These are phyloP conservation scores for Enteromius unitaeniatus DNA, from an alignment of 2,797 vertebrate species.

Conservation along the genomic window DNA sequence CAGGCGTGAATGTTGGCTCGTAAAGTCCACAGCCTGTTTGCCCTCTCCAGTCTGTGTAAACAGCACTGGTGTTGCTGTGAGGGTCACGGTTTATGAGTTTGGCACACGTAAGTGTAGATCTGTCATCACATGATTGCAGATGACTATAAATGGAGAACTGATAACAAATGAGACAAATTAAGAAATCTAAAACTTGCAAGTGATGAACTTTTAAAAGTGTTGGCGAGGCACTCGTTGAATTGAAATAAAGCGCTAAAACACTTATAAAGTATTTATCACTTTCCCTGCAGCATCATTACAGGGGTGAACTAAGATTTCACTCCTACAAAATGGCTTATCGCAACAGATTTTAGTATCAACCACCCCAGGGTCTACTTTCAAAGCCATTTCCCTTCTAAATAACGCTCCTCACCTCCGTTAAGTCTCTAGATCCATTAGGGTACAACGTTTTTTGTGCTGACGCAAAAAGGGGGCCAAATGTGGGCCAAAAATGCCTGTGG, in stretches of 20 bases:
- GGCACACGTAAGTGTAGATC: slow-evolving; percentile 24
- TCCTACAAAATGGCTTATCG: slow-evolving; percentile 16
- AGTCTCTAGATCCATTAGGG: slow-evolving; percentile 28
- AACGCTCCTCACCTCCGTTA: slow-evolving; percentile 1
- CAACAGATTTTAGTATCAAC: slow-evolving; percentile 49
- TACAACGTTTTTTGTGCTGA: slow-evolving; percentile 48
- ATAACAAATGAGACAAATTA: slow-evolving; percentile 25
- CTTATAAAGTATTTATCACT: slow-evolving; percentile 47
- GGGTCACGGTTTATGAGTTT: slow-evolving; percentile 36
- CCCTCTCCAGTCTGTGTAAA: slow-evolving; percentile 38
- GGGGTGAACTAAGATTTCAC: slow-evolving; percentile 26
- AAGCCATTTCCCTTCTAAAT: slow-evolving; percentile 51
- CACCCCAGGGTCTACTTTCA: slow-evolving; percentile 51
- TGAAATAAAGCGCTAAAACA: slow-evolving; percentile 41
- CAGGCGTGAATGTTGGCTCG: slow-evolving; percentile 44
- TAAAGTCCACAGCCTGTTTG: slow-evolving; percentile 34
- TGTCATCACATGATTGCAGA: slow-evolving; percentile 21
- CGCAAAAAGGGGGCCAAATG: slow-evolving; percentile 17
- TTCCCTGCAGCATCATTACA: slow-evolving; percentile 44
- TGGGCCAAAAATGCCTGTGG: slow-evolving; percentile 11
- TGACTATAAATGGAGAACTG: background rate
- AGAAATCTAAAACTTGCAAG: slow-evolving; percentile 16
- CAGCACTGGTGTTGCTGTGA: slow-evolving; percentile 20
- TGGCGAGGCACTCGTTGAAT: slow-evolving; percentile 12
- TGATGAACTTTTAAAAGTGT: slow-evolving; percentile 49